These are phyloP conservation scores for Scophthalmus maximus DNA, from an alignment of 2,113 vertebrate genomes.

Conservation along the genomic window DNA sequence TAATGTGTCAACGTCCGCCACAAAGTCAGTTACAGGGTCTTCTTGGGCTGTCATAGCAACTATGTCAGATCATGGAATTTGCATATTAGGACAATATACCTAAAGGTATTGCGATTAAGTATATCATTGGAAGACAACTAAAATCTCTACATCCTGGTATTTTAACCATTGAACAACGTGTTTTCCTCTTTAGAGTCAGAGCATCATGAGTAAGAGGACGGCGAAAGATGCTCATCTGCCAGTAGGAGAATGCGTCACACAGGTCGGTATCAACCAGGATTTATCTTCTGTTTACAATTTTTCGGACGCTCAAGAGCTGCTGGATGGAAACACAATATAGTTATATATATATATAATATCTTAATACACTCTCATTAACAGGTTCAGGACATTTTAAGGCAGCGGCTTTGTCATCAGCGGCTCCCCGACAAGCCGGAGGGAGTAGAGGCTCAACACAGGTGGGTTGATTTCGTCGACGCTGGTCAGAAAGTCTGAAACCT, in stretches of 20 bases:
- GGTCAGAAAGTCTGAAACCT: background rate
- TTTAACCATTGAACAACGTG: background rate
- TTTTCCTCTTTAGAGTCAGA: constrained; percentile 2
- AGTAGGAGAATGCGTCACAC: constrained; percentile 83
- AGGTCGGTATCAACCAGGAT: constrained; percentile 82
- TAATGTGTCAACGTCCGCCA: background rate
- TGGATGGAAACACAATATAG: background rate
- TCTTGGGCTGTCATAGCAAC: too few species aligned
- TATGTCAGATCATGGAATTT: background rate
- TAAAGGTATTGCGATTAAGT: background rate
- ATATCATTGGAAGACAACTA: too few species aligned
- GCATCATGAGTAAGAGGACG: constrained; percentile 83
- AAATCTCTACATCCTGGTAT: background rate
- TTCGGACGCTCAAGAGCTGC: background rate
- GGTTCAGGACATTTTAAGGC: constrained; percentile 89
- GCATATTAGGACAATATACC: too few species aligned
- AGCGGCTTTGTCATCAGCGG: constrained; percentile 85
- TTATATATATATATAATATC: background rate
- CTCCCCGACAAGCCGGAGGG: constrained; percentile 82
- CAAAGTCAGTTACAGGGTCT: too few species aligned
- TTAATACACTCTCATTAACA: constrained; percentile 48
- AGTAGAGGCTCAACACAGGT: constrained; percentile 91
- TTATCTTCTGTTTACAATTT: background rate
- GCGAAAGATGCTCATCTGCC: constrained; percentile 71
- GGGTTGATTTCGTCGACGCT: constrained; percentile 64